A percentile compares a stretch with the other conserved stretches of the same genome.
Evolutionary conservation across 2,113 vertebrate genomes (phyloP).

Genomic region (Myodes glareolus): DNA sequence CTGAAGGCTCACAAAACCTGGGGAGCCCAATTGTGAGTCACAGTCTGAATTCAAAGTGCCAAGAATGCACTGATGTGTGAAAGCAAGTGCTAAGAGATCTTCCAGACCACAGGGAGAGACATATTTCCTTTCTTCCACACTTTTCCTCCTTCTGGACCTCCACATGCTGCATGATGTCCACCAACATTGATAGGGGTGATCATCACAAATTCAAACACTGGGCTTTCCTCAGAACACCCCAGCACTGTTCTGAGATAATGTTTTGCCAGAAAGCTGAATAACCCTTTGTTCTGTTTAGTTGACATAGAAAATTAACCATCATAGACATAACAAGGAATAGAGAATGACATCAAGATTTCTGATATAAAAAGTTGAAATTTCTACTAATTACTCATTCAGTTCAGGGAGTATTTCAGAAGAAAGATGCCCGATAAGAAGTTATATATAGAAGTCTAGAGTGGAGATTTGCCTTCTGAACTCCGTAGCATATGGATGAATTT

Average conservation of each 20-base stretch:
- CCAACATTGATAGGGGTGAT: not conserved
- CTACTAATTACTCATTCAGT: not conserved
- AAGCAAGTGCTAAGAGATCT: not conserved
- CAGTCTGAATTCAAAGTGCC: not conserved
- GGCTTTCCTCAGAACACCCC: not conserved
- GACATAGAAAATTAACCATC: not conserved
- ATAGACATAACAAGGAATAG: not conserved
- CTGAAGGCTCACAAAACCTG: not conserved
- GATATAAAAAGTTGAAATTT: not conserved
- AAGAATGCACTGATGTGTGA: not conserved
- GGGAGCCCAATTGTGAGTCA: not conserved
- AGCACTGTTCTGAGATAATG: not conserved
- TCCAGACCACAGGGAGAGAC: not conserved
- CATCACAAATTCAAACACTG: not conserved
- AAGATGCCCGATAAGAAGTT: not conserved
- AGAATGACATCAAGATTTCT: not conserved
- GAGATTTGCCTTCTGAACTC: not conserved
- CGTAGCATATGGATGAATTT: not conserved
- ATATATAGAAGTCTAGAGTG: not conserved
- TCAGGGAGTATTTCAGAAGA: not conserved
- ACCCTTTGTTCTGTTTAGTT: not conserved
- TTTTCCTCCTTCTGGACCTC: not conserved
- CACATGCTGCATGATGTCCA: not conserved
- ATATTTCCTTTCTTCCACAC: not conserved
- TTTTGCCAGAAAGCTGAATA: not conserved